Evolutionary conservation across 2,797 vertebrate genomes (phyloP).

Genomic region (Eidolon dupreanum): DNA sequence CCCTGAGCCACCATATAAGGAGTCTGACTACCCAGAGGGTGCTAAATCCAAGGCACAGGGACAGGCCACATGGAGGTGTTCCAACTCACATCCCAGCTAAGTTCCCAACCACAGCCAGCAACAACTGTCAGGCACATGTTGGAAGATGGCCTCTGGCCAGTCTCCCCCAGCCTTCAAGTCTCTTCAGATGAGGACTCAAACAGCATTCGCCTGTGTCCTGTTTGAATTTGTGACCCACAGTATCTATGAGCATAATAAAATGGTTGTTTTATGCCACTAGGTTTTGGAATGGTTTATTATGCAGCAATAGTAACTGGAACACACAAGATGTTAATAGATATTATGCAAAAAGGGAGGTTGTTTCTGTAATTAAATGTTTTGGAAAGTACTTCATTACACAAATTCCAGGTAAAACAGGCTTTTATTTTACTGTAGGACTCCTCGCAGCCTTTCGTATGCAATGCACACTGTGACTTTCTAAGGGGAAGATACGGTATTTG

Average conservation of each 20-base stretch:
- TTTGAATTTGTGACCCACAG: not conserved
- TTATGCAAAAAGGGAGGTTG: not conserved
- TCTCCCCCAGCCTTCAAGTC: not conserved
- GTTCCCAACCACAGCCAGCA: not conserved
- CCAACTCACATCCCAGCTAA: not conserved
- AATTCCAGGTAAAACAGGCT: not conserved
- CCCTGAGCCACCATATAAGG: not conserved
- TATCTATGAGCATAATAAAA: not conserved
- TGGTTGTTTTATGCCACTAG: not conserved
- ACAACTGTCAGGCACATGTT: not conserved
- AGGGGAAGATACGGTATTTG: not conserved
- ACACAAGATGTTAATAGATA: not conserved
- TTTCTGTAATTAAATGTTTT: slow-evolving; percentile 3
- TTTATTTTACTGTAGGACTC: not conserved
- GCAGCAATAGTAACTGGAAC: not conserved
- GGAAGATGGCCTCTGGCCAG: not conserved
- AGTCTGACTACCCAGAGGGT: not conserved
- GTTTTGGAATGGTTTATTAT: not conserved
- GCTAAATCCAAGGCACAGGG: not conserved
- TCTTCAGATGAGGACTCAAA: not conserved
- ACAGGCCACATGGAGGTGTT: not conserved
- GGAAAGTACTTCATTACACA: not conserved
- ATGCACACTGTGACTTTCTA: not conserved
- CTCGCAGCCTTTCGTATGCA: not conserved
- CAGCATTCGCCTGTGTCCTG: not conserved